Percentiles rank a stretch among this genome's conserved stretches.
phyloP scores from a whole-genome alignment of 2,113 vertebrate species.

The Notechis scutatus region DNA sequence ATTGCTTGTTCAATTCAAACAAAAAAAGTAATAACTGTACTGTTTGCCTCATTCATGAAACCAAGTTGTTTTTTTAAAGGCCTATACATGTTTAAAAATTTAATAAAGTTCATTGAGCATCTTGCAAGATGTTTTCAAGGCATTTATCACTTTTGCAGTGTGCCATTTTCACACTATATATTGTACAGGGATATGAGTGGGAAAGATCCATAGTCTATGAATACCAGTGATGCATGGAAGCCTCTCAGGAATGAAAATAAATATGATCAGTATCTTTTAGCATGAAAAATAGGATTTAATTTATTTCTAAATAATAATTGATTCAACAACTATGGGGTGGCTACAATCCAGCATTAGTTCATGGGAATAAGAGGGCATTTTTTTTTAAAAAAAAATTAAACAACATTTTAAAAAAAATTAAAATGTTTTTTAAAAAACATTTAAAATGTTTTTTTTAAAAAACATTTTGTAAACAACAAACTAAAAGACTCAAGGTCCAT shows the following conservation, averaged over 20 bases:
- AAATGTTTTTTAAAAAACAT: too few relatives aligned
- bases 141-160: constrained; percentile 22
- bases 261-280: constrained; percentile 18
- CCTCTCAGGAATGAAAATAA: constrained; percentile 32
- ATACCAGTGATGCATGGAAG: constrained; percentile 28
- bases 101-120: not conserved
- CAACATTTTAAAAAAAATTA: too few relatives aligned
- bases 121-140: not conserved
- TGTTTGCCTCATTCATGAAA: not conserved
- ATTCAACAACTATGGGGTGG: not conserved
- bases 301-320: constrained; percentile 10
- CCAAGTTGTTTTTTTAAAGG: not conserved
- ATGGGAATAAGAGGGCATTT: not conserved
- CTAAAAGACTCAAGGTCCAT: too few relatives aligned
- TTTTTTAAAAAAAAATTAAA: too few relatives aligned
- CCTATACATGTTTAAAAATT: not conserved
- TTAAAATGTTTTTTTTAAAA: too few relatives aligned
- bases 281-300: constrained; percentile 21
- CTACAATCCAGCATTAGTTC: not conserved
- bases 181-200: constrained; percentile 11
- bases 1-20: not conserved
- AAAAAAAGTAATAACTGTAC: not conserved
- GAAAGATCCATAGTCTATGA: constrained; percentile 6
- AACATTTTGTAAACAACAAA: too few relatives aligned
- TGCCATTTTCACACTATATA: constrained; percentile 6